Base-by-base conservation (phyloP, 2,888 invertebrate genomes). In the Sarcophaga rosellei region DNA sequence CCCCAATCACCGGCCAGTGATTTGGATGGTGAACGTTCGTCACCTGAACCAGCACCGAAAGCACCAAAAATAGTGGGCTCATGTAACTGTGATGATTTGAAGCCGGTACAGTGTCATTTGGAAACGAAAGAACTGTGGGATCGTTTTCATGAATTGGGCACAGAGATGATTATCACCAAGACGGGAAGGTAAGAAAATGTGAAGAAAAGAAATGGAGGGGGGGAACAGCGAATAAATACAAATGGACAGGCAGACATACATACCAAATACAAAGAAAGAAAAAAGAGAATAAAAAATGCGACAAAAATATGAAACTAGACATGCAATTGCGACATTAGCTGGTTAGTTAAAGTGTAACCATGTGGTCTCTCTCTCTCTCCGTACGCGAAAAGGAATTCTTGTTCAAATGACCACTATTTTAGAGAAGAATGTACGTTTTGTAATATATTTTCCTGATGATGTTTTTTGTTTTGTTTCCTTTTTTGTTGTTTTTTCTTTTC, bases 91-190 rank as follows among this genome's bases (percentile, higher is more conserved):
- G 97, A 97, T 90, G 97, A 97, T 90, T 95, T 97, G 91, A 94
- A 95, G 89, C 96, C 96, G 90, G 97, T 98, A 90, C 96, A 97
- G 89, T 98, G 98, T 93, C 96, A 97, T 90, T 94, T 99, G 90
- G 99, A 99, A 94, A 98, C 98, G 85, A 98, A 98, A 93, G 98
- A 99, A 90, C 95, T 99, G 47, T 99, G 99, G 99, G 97, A 98
- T 94, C 98, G 98, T 94, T 99, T 99, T 94, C 96, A 97, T 92
- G 97, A 97, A 89, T 94, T 98, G 88, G 98, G 98, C 89, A 98
- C 98, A 6, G 98, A 98, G 94, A 99, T 99, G 98, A 99, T 99
- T 92, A 99, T 99, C 94, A 99, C 98, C 53, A 99, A 99, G 94
- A 98, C 98, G 90, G 98, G 98, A 93, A 96, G 98, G 98, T 98